phyloP scores from a whole-genome alignment of 1,140 invertebrate genomes.

The Acromyrmex heyeri region DNA sequence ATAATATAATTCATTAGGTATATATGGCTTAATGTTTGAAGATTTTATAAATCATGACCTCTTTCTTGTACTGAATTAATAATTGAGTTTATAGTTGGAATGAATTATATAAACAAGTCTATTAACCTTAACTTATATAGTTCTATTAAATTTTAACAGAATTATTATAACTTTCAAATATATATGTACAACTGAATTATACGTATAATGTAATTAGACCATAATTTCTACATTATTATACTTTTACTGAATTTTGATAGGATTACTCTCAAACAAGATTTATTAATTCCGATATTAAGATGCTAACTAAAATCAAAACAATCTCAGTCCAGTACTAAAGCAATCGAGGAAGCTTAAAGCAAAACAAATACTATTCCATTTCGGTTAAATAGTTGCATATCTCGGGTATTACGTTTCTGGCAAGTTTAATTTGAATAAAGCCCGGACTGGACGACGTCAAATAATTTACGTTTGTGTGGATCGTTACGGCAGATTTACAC shows the following conservation, averaged over 20 bases:
- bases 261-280: not conserved
- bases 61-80: not conserved
- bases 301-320: not conserved
- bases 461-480: constrained; percentile 45
- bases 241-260: not conserved
- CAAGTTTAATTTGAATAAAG: constrained; percentile 47
- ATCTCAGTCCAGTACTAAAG: not conserved
- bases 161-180: not conserved
- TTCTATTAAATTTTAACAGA: not conserved
- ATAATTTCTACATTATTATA: not conserved
- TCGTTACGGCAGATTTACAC: constrained; percentile 37
- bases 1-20: not conserved
- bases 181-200: not conserved
- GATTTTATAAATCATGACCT: not conserved
- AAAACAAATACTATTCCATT: not conserved
- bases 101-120: not conserved
- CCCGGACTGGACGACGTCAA: not conserved
- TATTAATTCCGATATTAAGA: not conserved
- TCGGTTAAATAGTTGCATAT: constrained; percentile 1
- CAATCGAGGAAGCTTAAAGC: constrained; percentile 8
- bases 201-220: not conserved
- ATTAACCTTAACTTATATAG: not conserved
- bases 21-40: not conserved
- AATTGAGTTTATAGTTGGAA: not conserved
- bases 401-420: constrained; percentile 1